These are phyloP conservation scores for Ichneumoninae sp. DNA, from an alignment of 2,888 invertebrate species.

Conservation along the genomic window DNA sequence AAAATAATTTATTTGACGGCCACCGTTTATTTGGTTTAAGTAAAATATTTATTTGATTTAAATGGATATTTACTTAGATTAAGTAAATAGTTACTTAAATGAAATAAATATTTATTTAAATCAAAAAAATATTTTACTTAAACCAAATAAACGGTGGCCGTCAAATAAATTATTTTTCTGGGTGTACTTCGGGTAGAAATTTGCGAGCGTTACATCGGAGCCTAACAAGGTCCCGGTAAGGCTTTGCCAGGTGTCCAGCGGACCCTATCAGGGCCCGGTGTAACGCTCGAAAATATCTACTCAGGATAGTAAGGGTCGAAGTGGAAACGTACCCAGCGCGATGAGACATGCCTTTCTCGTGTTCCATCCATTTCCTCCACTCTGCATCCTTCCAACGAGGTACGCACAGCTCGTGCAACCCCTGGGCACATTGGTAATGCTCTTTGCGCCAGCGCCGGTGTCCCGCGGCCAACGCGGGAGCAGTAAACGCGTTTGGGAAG, in stretches of 20 bases:
- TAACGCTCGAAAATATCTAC: not conserved
- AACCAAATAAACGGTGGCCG: too few species aligned
- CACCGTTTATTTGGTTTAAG: too few species aligned
- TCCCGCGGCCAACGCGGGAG: slow-evolving; percentile 61
- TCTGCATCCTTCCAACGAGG: slow-evolving; percentile 42
- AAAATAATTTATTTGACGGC: too few species aligned
- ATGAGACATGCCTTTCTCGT: slow-evolving; percentile 13
- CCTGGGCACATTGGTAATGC: slow-evolving; percentile 66
- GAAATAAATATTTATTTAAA: too few species aligned
- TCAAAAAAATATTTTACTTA: too few species aligned
- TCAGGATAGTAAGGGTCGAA: not conserved
- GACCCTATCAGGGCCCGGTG: not conserved
- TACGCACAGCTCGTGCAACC: slow-evolving; percentile 47
- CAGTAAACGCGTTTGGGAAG: slow-evolving; percentile 70
- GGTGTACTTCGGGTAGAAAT: too few species aligned
- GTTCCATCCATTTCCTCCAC: slow-evolving; percentile 43
- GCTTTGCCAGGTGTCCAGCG: not conserved
- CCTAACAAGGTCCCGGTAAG: too few species aligned
- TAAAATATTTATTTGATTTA: too few species aligned
- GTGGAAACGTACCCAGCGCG: slow-evolving; percentile 3
- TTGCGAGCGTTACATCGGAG: too few species aligned
- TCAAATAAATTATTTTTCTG: too few species aligned
- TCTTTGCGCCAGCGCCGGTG: slow-evolving; percentile 65
- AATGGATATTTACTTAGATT: too few species aligned
- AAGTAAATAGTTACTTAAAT: too few species aligned